Conservation (phyloP, 2,113 vertebrate genomes). For the Crocuta crocuta region DNA sequence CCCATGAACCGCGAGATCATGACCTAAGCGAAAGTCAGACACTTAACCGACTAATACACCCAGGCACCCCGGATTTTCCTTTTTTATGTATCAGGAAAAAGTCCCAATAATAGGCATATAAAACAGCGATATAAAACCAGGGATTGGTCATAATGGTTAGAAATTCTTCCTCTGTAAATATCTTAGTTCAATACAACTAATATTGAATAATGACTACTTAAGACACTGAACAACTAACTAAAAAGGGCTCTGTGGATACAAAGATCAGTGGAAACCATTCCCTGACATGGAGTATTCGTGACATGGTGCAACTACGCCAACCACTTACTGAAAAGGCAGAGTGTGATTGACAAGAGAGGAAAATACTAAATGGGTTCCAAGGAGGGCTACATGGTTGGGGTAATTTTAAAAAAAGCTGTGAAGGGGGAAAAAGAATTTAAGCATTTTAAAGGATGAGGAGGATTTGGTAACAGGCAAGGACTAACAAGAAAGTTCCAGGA, state of each 20-base stretch:
- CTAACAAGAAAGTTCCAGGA: neutral
- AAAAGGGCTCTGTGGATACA: neutral
- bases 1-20: no score
- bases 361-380: neutral
- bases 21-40: no score
- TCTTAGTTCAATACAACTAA: neutral
- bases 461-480: neutral
- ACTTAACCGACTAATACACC: no score
- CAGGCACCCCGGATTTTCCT: neutral
- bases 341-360: neutral
- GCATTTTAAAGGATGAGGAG: neutral
- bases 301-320: neutral
- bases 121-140: slow-evolving; percentile 33
- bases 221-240: neutral
- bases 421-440: neutral
- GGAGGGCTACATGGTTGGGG: neutral
- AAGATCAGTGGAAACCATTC: neutral
- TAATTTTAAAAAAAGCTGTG: neutral
- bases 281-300: neutral
- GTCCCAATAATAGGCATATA: neutral
- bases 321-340: neutral
- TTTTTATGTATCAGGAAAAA: neutral
- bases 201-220: neutral
- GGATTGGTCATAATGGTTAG: neutral
- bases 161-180: neutral